A percentile compares a stretch with the other conserved stretches of the same genome.
Evolutionary conservation across 2,113 vertebrate genomes (phyloP).

Genomic region (Brachirus orientalis): DNA sequence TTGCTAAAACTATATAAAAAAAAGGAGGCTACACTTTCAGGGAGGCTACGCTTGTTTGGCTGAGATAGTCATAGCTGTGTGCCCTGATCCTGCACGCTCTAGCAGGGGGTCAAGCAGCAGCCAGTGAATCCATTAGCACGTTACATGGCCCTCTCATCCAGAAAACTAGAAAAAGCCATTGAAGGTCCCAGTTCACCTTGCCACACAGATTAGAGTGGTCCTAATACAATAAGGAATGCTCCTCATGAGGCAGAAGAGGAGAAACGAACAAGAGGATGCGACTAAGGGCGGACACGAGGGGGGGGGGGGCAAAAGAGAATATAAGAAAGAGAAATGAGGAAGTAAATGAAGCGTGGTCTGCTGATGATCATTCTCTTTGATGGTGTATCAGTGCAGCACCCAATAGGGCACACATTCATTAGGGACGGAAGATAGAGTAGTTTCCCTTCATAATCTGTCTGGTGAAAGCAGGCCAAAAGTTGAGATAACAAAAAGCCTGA

Average conservation of each 20-base stretch:
- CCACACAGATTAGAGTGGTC: slow-evolving; percentile 62
- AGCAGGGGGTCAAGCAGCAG: slow-evolving; percentile 59
- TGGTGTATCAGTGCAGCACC: slow-evolving; percentile 39
- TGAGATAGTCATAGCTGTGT: slow-evolving; percentile 39
- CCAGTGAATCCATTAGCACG: slow-evolving; percentile 78
- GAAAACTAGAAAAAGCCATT: slow-evolving; percentile 67
- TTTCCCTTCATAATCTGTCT: slow-evolving; percentile 24
- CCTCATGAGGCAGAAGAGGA: slow-evolving; percentile 30
- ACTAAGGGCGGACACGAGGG: slow-evolving; percentile 1
- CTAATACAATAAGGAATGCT: slow-evolving; percentile 64
- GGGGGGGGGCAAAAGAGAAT: slow-evolving; percentile 37
- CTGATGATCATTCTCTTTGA: slow-evolving; percentile 67
- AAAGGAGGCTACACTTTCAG: no score
- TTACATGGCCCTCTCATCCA: slow-evolving; percentile 63
- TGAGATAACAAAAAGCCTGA: slow-evolving; percentile 32
- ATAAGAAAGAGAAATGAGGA: slow-evolving; percentile 60
- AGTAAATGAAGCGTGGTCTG: slow-evolving; percentile 62
- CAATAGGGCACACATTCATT: slow-evolving; percentile 47
- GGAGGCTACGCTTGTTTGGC: slow-evolving; percentile 45
- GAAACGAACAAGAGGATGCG: slow-evolving; percentile 24
- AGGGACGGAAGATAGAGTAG: slow-evolving; percentile 26
- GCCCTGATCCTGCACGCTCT: slow-evolving; percentile 31
- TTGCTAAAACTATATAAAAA: slow-evolving; percentile 64
- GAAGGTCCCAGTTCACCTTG: slow-evolving; percentile 65
- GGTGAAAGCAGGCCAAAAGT: slow-evolving; percentile 26